A percentile compares a stretch with the other conserved stretches of the same genome.
phyloP scores from a whole-genome alignment of 2,888 invertebrate species.

The Hydriomena furcata region DNA sequence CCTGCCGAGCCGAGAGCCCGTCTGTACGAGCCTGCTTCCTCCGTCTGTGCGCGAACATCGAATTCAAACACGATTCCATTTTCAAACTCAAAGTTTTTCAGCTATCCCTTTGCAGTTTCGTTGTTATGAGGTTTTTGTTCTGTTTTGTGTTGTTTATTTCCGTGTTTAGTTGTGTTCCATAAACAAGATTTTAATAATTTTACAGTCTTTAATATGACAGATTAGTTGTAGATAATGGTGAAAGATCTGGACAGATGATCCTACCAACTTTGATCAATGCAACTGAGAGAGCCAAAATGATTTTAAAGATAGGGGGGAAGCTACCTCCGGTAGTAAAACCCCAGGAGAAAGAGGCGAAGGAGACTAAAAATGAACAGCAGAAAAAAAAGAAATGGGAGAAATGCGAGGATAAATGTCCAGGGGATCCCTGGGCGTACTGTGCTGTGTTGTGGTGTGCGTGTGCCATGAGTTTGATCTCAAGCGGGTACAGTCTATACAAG shows the following conservation, averaged over 20 bases:
- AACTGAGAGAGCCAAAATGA: slow-evolving; percentile 55
- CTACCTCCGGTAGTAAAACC: slow-evolving; percentile 53
- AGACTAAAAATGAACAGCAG: slow-evolving; percentile 55
- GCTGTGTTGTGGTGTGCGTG: slow-evolving; percentile 86
- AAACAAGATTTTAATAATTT: neutral
- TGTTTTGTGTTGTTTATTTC: slow-evolving; percentile 22
- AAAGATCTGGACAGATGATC: slow-evolving; percentile 46
- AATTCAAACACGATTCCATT: slow-evolving; percentile 66
- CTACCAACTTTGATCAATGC: slow-evolving; percentile 29
- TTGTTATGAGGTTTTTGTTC: slow-evolving; percentile 16
- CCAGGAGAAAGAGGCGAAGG: slow-evolving; percentile 49
- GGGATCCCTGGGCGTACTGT: slow-evolving; percentile 74
- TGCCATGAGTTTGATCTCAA: slow-evolving; percentile 85
- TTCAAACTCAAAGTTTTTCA: slow-evolving; percentile 27
- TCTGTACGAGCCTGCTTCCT: slow-evolving; percentile 32
- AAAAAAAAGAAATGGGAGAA: slow-evolving; percentile 62
- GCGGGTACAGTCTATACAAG: slow-evolving; percentile 84
- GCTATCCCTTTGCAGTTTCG: slow-evolving; percentile 9
- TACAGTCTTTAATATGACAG: slow-evolving; percentile 8
- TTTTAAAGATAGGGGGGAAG: slow-evolving; percentile 73
- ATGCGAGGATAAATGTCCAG: slow-evolving; percentile 67
- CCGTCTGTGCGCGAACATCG: slow-evolving; percentile 45
- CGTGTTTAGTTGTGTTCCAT: slow-evolving; percentile 20
- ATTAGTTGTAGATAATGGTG: slow-evolving; percentile 27
- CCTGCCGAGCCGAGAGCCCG: slow-evolving; percentile 58